Conservation (phyloP, 1,140 invertebrate species). For the Pristionchus pacificus region DNA sequence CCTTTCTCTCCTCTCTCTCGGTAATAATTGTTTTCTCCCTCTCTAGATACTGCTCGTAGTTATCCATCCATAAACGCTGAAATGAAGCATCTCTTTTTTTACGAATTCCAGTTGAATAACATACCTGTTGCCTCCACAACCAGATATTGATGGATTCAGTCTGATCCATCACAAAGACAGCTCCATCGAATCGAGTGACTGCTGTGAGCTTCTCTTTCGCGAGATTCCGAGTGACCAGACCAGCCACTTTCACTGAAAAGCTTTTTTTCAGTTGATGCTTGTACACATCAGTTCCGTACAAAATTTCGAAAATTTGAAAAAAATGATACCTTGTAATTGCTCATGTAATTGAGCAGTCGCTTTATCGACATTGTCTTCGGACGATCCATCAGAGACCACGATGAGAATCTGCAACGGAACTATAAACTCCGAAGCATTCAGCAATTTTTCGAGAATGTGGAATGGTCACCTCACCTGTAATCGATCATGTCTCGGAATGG, state of each 20-base stretch:
- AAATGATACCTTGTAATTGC: slow-evolving; percentile 16
- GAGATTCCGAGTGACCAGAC: slow-evolving; percentile 46
- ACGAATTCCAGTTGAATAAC: background rate
- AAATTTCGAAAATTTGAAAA: background rate
- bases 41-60: background rate
- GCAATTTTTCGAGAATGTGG: no score
- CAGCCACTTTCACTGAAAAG: slow-evolving; percentile 41
- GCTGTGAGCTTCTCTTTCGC: slow-evolving; percentile 47
- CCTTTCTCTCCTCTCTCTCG: background rate
- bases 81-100: background rate
- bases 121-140: slow-evolving; percentile 49
- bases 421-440: background rate
- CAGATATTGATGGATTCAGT: slow-evolving; percentile 48
- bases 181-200: slow-evolving; percentile 49
- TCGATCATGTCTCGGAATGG: slow-evolving; percentile 48
- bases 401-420: slow-evolving; percentile 38
- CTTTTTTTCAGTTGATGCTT: slow-evolving; percentile 6
- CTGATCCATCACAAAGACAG: slow-evolving; percentile 43
- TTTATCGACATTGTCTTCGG: slow-evolving; percentile 50
- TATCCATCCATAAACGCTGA: background rate
- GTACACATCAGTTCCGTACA: slow-evolving; percentile 9
- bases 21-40: background rate
- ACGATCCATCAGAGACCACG: slow-evolving; percentile 47
- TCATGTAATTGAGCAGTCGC: slow-evolving; percentile 46
- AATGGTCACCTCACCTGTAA: slow-evolving; percentile 47